A percentile compares a stretch with the other conserved stretches of the same genome.
Evolutionary conservation across 2,797 vertebrate species (phyloP).

Genomic region (Iguana delicatissima): DNA sequence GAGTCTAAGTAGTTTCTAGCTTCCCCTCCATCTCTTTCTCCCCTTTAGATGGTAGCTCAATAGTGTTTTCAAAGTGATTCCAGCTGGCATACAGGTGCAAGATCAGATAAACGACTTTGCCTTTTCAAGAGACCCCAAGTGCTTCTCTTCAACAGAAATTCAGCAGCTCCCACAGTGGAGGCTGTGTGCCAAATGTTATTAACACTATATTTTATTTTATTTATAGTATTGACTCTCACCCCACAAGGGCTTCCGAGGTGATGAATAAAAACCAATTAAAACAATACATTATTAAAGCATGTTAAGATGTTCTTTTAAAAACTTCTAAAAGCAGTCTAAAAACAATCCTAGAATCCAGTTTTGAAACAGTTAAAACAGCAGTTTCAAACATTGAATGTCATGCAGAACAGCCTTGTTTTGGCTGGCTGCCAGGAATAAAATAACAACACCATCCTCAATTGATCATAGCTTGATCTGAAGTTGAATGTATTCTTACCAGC

Average conservation of each 20-base stretch:
- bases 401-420: too few species aligned
- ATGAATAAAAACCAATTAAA: too few species aligned
- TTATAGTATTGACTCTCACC: too few species aligned
- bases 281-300: too few species aligned
- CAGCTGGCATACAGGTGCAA: slow-evolving; percentile 39
- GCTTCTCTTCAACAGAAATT: slow-evolving; percentile 34
- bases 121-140: slow-evolving; percentile 48
- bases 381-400: too few species aligned
- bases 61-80: slow-evolving; percentile 11
- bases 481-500: neutral
- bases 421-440: slow-evolving; percentile 18
- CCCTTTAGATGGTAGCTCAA: slow-evolving; percentile 21
- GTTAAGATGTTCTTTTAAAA: too few species aligned
- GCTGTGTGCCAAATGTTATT: slow-evolving; percentile 36
- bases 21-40: neutral
- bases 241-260: too few species aligned
- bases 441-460: neutral
- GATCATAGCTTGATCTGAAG: neutral
- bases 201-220: slow-evolving; percentile 14
- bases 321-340: too few species aligned
- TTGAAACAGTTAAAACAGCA: too few species aligned
- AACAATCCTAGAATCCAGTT: too few species aligned
- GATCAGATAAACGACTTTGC: slow-evolving; percentile 40
- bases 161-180: neutral
- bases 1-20: slow-evolving; percentile 6